phyloP scores from a whole-genome alignment of 2,797 vertebrate genomes.

The Brachymystax lenok region DNA sequence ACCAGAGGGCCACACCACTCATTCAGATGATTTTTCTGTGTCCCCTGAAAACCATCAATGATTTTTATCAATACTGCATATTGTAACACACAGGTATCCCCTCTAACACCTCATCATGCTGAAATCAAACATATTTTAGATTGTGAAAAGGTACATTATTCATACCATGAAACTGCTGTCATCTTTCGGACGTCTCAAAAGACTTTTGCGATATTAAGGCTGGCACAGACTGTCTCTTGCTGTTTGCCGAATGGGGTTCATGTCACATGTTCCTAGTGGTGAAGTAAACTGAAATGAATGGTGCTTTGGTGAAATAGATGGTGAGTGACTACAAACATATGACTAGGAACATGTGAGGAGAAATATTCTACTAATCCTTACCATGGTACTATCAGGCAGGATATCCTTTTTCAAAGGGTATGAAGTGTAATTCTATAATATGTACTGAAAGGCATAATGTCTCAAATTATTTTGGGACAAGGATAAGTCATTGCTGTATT shows the following conservation, averaged over 20 bases:
- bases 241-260: background rate
- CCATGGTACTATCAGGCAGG: background rate
- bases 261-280: background rate
- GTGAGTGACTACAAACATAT: constrained; percentile 8
- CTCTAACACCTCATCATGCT: background rate
- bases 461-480: background rate
- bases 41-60: background rate
- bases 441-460: background rate
- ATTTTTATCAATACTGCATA: background rate
- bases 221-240: constrained; percentile 5
- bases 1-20: constrained; percentile 6
- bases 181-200: background rate
- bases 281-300: background rate
- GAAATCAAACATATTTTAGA: background rate
- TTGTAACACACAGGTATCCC: background rate
- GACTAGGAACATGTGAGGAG: background rate
- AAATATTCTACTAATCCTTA: background rate
- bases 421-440: background rate
- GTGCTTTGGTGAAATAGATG: background rate
- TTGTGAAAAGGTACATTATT: background rate
- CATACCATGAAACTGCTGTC: background rate
- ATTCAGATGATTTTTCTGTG: background rate
- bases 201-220: background rate
- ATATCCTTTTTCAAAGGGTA: constrained; percentile 13
- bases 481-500: background rate